Conservation (phyloP, 2,113 vertebrate genomes). For the Rhipidura dahli region DNA sequence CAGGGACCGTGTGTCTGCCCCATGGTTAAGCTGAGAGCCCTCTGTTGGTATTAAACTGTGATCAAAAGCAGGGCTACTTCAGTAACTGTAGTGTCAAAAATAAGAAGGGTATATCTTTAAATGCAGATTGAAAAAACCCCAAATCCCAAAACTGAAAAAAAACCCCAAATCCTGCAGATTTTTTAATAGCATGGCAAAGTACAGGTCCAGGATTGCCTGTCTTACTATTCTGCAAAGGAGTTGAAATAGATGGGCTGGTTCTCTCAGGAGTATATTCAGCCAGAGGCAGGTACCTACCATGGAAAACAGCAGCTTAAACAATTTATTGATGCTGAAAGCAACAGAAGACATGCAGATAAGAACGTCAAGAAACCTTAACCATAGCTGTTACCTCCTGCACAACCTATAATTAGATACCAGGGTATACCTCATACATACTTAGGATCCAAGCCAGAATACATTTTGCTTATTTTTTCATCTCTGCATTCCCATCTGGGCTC, state of each 20-base stretch:
- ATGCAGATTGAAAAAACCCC: not conserved
- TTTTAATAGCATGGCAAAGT: not conserved
- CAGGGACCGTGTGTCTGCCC: not conserved
- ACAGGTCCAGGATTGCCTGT: not conserved
- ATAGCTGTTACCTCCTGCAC: not conserved
- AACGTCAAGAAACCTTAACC: not conserved
- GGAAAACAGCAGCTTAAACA: not conserved
- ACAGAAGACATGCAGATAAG: not conserved
- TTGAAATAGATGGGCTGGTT: not conserved
- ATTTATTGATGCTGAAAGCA: not conserved
- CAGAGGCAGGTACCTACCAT: not conserved
- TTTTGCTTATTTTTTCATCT: not conserved
- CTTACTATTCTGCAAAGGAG: not conserved
- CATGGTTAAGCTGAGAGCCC: not conserved
- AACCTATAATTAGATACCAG: not conserved
- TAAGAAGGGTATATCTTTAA: not conserved
- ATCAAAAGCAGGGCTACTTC: not conserved
- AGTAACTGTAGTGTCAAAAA: not conserved
- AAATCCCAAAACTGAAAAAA: not conserved
- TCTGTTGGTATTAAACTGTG: not conserved
- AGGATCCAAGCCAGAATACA: not conserved
- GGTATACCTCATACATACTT: not conserved
- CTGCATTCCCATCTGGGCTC: not conserved
- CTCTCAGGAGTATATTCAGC: not conserved
- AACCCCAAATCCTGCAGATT: not conserved